Base-by-base conservation (phyloP, 2,113 vertebrate species). In the Phycodurus eques region DNA sequence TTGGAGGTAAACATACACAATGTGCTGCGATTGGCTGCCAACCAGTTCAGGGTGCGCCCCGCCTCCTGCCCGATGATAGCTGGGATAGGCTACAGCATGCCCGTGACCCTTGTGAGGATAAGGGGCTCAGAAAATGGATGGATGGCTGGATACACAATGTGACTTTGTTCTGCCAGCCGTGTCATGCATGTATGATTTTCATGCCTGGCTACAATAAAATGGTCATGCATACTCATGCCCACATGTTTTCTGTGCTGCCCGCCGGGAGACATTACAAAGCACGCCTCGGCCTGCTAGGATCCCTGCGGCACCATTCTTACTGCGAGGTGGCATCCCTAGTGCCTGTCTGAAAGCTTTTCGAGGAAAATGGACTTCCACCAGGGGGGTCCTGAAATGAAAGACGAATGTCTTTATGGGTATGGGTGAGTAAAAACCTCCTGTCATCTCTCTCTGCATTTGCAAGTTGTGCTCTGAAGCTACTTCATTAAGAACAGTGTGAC, bases 241-340 rank as follows among this genome's bases (percentile, higher is more conserved):
- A 35, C 56, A 56, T 71, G 46, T 64, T 63, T 62, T 72, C 20
- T 1, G 5, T 60, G 19, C 39, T 53, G 66, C 70, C 43, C n/a
- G 54, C 66, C 5, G 20, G 60, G 49, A 67, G 43, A 57, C 75
- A 65, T 74, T 76, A 80, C 80, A 75, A 66, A 82, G 72, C 67
- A 46, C 5, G 43, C 35, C 69, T 68, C 74, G 57, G 47, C 60
- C 65, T 49, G 51, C 10, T 10, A 60, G 59, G 68, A 65, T 63
- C 71, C 75, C 75, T 0, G 17, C 14, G 67, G 35, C 5, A 44
- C 65, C 49, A 62, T 53, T 51, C 17, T 43, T 63, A 81, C 76
- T 75, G 64, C 33, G 63, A 72, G 65, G 74, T 79, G 61, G 66
- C 62, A 46, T 83, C 65, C 22, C 63, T 53, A 1, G 54, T 72